These are phyloP conservation scores for Mellivora capensis DNA, from an alignment of 2,113 vertebrate species.

Conservation along the genomic window DNA sequence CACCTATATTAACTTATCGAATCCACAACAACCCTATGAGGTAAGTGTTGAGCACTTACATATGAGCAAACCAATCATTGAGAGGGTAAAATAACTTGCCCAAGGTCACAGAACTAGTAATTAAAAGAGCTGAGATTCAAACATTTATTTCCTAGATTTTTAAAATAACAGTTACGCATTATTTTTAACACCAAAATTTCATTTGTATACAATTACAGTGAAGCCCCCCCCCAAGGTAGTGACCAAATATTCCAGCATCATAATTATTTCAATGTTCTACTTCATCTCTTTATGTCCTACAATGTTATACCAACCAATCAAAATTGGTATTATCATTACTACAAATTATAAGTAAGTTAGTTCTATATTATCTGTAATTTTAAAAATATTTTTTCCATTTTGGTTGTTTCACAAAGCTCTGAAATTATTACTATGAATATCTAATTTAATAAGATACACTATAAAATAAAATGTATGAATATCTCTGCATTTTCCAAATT, in stretches of 20 bases:
- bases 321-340: neutral
- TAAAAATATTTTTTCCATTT: neutral
- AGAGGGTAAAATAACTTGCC: neutral
- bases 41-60: neutral
- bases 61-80: neutral
- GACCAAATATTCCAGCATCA: neutral
- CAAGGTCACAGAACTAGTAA: neutral
- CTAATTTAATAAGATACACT: neutral
- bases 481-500: neutral
- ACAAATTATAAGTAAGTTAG: neutral
- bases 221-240: neutral
- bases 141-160: neutral
- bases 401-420: neutral
- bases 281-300: neutral
- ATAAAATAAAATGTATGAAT: constrained; percentile 38
- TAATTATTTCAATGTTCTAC: neutral
- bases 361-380: constrained; percentile 7
- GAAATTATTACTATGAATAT: constrained; percentile 13
- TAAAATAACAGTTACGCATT: neutral
- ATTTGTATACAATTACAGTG: constrained; percentile 7
- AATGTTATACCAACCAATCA: neutral
- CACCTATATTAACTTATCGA: neutral
- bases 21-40: neutral
- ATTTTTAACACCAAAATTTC: constrained; percentile 6
- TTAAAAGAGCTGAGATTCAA: neutral